These are phyloP conservation scores for Ammospiza maritima DNA, from an alignment of 2,797 vertebrate genomes.

Conservation along the genomic window DNA sequence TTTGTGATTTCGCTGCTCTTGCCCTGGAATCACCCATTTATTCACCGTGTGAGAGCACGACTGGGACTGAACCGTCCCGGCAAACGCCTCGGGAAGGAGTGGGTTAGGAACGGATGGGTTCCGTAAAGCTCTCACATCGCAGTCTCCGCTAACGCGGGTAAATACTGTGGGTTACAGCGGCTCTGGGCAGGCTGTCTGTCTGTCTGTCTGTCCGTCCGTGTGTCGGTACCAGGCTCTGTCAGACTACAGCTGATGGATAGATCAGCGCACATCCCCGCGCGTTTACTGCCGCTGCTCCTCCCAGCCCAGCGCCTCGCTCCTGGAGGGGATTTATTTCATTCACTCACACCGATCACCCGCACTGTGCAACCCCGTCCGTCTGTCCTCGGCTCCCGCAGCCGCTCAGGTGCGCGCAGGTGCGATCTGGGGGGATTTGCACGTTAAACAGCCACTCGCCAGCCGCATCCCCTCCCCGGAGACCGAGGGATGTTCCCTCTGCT, in stretches of 20 bases:
- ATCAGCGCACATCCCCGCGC: background rate
- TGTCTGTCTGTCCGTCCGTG: background rate
- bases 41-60: background rate
- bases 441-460: background rate
- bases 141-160: background rate
- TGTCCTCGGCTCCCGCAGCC: background rate
- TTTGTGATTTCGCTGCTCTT: too few relatives aligned
- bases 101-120: background rate
- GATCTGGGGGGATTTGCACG: background rate
- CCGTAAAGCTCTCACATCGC: background rate
- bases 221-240: too few relatives aligned
- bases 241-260: background rate
- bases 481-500: background rate
- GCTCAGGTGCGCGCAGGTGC: background rate
- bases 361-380: background rate
- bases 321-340: too few relatives aligned
- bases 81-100: background rate
- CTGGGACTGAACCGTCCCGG: background rate
- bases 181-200: too few relatives aligned
- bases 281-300: background rate
- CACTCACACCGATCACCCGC: too few relatives aligned
- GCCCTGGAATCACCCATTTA: background rate
- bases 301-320: background rate
- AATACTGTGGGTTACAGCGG: background rate
- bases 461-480: background rate